These are phyloP conservation scores for Plagodis dolabraria DNA, from an alignment of 2,888 invertebrate genomes.

Conservation along the genomic window DNA sequence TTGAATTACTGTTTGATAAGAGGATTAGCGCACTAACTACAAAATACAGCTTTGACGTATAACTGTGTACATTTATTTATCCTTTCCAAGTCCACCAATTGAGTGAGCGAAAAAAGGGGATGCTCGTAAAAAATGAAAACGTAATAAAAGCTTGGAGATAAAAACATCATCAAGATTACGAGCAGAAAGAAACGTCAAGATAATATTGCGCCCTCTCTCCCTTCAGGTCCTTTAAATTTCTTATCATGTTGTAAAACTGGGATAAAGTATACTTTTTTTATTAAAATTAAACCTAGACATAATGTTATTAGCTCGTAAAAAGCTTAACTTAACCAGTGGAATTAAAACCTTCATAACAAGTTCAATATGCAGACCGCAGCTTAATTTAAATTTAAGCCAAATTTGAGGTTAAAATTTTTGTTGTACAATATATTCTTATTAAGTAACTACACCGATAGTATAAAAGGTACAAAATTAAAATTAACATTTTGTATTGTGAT, in stretches of 20 bases:
- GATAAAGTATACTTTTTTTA: slow-evolving; percentile 45
- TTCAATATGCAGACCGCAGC: slow-evolving; percentile 5
- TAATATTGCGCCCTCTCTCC: slow-evolving; percentile 49
- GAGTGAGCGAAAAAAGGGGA: slow-evolving; percentile 42
- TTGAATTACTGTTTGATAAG: slow-evolving; percentile 1
- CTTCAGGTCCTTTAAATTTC: slow-evolving; percentile 48
- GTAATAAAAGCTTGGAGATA: slow-evolving; percentile 63
- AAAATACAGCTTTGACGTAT: slow-evolving; percentile 21
- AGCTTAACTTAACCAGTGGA: slow-evolving; percentile 7
- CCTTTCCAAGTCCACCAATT: slow-evolving; percentile 48
- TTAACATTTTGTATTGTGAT: background rate
- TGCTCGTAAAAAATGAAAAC: slow-evolving; percentile 65
- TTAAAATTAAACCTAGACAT: slow-evolving; percentile 27
- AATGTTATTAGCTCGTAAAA: slow-evolving; percentile 13
- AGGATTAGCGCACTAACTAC: slow-evolving; percentile 9
- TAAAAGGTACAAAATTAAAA: slow-evolving; percentile 10
- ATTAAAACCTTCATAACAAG: slow-evolving; percentile 23
- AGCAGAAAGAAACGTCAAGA: slow-evolving; percentile 53
- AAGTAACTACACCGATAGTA: slow-evolving; percentile 3
- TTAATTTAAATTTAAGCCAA: slow-evolving; percentile 9
- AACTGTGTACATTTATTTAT: slow-evolving; percentile 45
- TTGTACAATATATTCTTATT: background rate
- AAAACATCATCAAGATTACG: slow-evolving; percentile 71
- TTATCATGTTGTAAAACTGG: slow-evolving; percentile 55
- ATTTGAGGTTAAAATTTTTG: background rate